Base-by-base conservation (phyloP, 2,888 invertebrate genomes). In the Caradrina clavipalpis region DNA sequence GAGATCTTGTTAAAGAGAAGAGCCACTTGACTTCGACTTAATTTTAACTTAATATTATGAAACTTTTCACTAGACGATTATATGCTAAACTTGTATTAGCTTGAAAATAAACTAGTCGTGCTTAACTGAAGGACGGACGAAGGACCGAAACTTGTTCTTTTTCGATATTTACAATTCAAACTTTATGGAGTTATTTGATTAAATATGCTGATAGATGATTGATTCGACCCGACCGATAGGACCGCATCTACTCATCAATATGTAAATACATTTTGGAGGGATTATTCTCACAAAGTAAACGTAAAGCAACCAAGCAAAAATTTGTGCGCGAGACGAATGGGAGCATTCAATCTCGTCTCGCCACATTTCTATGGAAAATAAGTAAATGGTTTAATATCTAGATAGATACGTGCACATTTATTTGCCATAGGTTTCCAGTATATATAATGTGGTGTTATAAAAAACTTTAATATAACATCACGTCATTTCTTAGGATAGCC, bases 21-120 rank as follows among this genome's bases (percentile, higher is more conserved):
- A 68, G 75, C 78, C 73, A 81, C 85, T 88, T 81, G 73, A 84
- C 79, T 85, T 82, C 81, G 64, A 71, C 80, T 58, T 73, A 79
- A 82, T 78, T 83, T 76, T 71, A 81, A 81, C 72, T 77, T 75
- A 45, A 45, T 45, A 45, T 45, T 45, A 80, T 78, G 68, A 85
- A 81, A 82, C 45, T 73, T 76, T 80, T 81, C 64, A 35, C 69
- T 63, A 53, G 61, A 57, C 70, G 42, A 77, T 81, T 82, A 71
- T 50, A 49, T 17, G 53, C 19, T 63, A 69, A 76, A 71, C 76
- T 78, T 75, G 49, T 67, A 78, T 76, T 80, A 76, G 55, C 73
- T 73, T 54, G 47, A 55, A 57, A 80, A 81, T 63, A 74, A 80
- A 71, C 78, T 59, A 66, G 70, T 66, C 63, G 49, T 39, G 49